Base-by-base conservation (phyloP, 2,113 vertebrate genomes). In the Myodes glareolus region DNA sequence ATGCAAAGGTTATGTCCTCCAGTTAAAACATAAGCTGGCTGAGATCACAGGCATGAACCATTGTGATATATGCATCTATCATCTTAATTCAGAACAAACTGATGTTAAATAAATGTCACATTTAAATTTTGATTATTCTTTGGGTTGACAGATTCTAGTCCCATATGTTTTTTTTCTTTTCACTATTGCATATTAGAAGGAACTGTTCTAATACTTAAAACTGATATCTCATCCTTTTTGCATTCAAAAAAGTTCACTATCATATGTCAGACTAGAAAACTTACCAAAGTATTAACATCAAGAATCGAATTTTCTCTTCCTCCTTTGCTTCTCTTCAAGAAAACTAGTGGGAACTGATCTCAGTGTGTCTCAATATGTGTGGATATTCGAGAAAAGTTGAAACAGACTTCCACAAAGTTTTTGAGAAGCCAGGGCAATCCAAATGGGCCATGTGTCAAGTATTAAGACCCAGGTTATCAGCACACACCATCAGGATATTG, bases 81-180 rank as follows among this genome's bases (percentile, higher is more conserved):
- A 77, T 88, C 86, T 70, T 42, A 90, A 95, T n/a, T 92, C 63
- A 78, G 82, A 95, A 94, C 92, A 58, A n/a, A 78, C 85, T 95
- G 91, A 88, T 92, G 36, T 42, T 84, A 95, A 92, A 96, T 97
- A 97, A 98, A 98, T 98, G 96, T 97, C 98, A 97, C 92, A 97
- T 98, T 98, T 97, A 91, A 97, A 97, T 97, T 94, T 78, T 91
- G 94, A 77, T 94, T 95, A 96, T 96, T 94, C 92, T 95, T 89
- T 96, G 81, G 39, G 50, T 91, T 97, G 94, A 70, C 94, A 96
- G 52, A 92, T 94, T 94, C 47, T 76, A 50, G 73, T 86, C 73
- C 94, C 97, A 97, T 97, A 96, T 95, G 97, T 6, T 93, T 97
- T 97, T 94, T 67, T 88, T 14, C 39, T 77, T 95, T 95, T 75